Conservation (phyloP, 2,888 invertebrate genomes). For the Phortica magna region DNA sequence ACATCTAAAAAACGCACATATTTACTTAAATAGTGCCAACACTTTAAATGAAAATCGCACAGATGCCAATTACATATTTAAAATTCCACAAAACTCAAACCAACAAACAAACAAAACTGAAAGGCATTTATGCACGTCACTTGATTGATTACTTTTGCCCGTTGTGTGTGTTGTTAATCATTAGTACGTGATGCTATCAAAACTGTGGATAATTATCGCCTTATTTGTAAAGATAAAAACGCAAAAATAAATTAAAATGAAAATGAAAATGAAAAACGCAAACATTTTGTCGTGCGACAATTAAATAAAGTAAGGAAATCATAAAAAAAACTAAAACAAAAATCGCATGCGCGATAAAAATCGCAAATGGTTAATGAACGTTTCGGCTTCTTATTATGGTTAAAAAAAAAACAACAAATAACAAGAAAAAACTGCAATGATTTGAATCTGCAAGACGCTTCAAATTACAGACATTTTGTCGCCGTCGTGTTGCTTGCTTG, state of each 20-base stretch:
- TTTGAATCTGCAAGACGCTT: conserved; percentile 18
- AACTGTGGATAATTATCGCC: conserved; percentile 70
- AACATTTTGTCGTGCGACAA: conserved; percentile 23
- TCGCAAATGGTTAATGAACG: conserved; percentile 49
- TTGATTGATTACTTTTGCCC: conserved; percentile 29
- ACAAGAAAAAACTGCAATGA: neutral
- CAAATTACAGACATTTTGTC: conserved; percentile 20
- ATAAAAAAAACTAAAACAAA: conserved; percentile 30
- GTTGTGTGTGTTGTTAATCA: conserved; percentile 56
- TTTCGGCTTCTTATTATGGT: conserved; percentile 17
- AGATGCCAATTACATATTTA: conserved; percentile 32
- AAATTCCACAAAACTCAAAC: conserved; percentile 28
- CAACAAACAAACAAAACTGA: neutral
- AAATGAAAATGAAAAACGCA: neutral
- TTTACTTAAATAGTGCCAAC: conserved; percentile 1
- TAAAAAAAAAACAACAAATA: neutral
- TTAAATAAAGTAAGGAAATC: conserved; percentile 17
- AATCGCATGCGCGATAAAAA: conserved; percentile 63
- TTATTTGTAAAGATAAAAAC: conserved; percentile 57
- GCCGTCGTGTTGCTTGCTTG: neutral
- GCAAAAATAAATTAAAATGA: neutral
- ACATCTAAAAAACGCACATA: neutral
- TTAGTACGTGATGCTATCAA: conserved; percentile 70
- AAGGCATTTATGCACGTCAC: conserved; percentile 8
- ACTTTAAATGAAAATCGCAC: conserved; percentile 15